These are phyloP conservation scores for Scaptomyza flava DNA, from an alignment of 2,888 invertebrate genomes.

Conservation along the genomic window DNA sequence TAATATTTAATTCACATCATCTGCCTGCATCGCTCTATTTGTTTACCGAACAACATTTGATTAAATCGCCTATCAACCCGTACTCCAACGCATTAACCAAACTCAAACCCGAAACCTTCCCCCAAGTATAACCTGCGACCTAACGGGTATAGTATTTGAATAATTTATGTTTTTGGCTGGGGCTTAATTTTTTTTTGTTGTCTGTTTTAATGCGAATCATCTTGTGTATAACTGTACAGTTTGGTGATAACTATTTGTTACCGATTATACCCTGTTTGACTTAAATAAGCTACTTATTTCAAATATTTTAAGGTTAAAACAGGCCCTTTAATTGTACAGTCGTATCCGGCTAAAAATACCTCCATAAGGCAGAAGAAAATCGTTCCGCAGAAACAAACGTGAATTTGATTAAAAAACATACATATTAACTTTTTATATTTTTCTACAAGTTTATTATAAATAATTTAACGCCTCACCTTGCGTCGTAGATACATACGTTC, in stretches of 20 bases:
- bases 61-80: conserved; percentile 53
- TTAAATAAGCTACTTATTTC: too few relatives aligned
- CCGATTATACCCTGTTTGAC: background rate
- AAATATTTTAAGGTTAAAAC: too few relatives aligned
- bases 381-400: too few relatives aligned
- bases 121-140: conserved; percentile 31
- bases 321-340: too few relatives aligned
- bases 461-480: too few relatives aligned
- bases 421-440: too few relatives aligned
- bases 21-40: conserved; percentile 41
- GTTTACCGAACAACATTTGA: conserved; percentile 74
- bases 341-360: too few relatives aligned
- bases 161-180: conserved; percentile 38
- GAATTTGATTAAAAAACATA: too few relatives aligned
- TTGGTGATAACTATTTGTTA: conserved; percentile 3
- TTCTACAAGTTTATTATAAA: too few relatives aligned
- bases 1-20: conserved; percentile 24
- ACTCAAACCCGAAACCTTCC: background rate
- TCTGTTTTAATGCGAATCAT: background rate
- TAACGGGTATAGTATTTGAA: conserved; percentile 26
- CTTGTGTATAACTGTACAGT: conserved; percentile 59
- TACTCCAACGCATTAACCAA: conserved; percentile 1
- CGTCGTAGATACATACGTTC: too few relatives aligned
- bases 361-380: too few relatives aligned
- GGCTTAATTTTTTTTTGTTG: conserved; percentile 9